Conservation (phyloP, 2,113 vertebrate species). For the Chaetorhynchus papuensis region DNA sequence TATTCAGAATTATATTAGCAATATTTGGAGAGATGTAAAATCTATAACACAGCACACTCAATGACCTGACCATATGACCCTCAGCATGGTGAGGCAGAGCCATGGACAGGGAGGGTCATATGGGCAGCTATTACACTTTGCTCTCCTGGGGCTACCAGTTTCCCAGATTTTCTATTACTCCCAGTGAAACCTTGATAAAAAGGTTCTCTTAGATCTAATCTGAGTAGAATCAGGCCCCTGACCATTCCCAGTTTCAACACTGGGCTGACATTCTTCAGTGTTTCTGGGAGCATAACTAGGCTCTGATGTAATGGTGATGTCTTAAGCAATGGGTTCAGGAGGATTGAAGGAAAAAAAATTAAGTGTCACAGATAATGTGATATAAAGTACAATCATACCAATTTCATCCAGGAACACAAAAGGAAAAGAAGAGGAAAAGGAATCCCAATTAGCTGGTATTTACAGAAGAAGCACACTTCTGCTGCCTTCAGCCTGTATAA, state of each 20-base stretch:
- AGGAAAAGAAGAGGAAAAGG: neutral
- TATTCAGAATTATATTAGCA: neutral
- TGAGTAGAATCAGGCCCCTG: neutral
- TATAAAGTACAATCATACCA: neutral
- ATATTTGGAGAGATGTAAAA: neutral
- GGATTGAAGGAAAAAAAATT: neutral
- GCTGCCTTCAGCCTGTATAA: neutral
- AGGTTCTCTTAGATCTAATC: neutral
- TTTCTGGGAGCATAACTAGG: neutral
- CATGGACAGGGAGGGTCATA: too few species aligned
- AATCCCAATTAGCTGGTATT: neutral
- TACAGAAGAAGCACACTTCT: neutral
- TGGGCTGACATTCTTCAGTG: neutral
- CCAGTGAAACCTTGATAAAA: neutral
- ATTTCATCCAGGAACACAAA: neutral
- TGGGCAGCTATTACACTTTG: neutral
- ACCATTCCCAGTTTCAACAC: neutral
- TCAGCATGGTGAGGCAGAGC: neutral
- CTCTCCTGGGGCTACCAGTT: neutral
- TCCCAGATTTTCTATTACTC: neutral
- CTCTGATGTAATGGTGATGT: neutral
- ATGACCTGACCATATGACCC: too few species aligned
- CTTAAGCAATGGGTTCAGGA: rapidly evolving
- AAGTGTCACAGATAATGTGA: neutral
- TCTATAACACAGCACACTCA: neutral